These are phyloP conservation scores for Aquatica leii DNA, from an alignment of 2,888 invertebrate species.

Conservation along the genomic window DNA sequence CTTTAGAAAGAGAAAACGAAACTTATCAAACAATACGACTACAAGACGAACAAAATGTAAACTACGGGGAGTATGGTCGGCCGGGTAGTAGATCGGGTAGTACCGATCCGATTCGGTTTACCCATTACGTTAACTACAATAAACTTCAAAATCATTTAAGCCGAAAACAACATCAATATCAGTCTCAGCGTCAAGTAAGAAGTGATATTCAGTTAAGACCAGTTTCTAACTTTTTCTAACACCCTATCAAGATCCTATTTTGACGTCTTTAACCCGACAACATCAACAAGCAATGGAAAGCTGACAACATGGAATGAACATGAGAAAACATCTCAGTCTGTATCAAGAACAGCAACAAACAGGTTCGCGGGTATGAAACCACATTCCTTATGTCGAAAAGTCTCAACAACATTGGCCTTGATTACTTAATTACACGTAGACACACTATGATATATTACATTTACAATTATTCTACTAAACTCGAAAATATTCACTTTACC, in stretches of 20 bases:
- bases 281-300: conserved; percentile 47
- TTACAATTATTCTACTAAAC: too few relatives aligned
- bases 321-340: conserved; percentile 47
- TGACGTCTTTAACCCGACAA: conserved; percentile 52
- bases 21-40: conserved; percentile 60
- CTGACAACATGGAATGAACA: conserved; percentile 16
- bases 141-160: conserved; percentile 84
- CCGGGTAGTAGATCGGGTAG: conserved; percentile 66
- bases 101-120: conserved; percentile 64
- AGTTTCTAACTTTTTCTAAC: conserved; percentile 83
- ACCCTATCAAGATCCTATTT: conserved; percentile 45
- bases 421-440: too few relatives aligned
- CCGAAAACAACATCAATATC: conserved; percentile 74
- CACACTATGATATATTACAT: too few relatives aligned
- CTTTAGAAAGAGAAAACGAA: conserved; percentile 63
- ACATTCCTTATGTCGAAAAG: too few relatives aligned
- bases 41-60: conserved; percentile 30
- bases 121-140: conserved; percentile 85
- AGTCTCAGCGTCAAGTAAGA: conserved; percentile 65
- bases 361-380: conserved; percentile 59
- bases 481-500: too few relatives aligned
- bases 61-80: conserved; percentile 61
- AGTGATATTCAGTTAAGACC: conserved; percentile 67
- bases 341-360: conserved; percentile 52
- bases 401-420: too few relatives aligned